A percentile compares a stretch with the other conserved stretches of the same genome.
phyloP scores from a whole-genome alignment of 2,113 vertebrate species.

The Galbula dea region DNA sequence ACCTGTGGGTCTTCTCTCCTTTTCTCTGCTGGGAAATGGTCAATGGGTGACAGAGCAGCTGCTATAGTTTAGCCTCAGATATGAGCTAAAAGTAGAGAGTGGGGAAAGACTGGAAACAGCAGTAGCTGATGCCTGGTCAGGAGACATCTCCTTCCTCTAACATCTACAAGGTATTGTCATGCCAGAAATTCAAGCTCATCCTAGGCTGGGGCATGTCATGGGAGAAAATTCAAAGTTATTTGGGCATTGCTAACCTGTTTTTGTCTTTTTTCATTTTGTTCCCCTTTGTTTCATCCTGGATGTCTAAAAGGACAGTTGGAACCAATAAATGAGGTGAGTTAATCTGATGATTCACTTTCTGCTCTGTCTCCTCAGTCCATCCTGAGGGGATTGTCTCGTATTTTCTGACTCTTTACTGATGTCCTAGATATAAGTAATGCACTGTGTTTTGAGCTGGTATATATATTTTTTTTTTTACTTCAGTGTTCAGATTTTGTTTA shows the following conservation, averaged over 20 bases:
- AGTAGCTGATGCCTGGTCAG: neutral
- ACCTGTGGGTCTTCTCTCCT: too few relatives aligned
- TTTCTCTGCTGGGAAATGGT: too few relatives aligned
- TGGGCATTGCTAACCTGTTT: constrained; percentile 76
- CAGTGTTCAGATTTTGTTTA: neutral
- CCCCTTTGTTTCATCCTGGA: constrained; percentile 60
- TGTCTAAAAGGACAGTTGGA: constrained; percentile 93
- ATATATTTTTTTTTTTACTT: neutral
- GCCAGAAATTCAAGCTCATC: constrained; percentile 37
- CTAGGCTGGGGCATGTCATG: constrained; percentile 18
- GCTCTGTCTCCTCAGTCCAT: constrained; percentile 34
- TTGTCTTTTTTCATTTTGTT: constrained; percentile 64
- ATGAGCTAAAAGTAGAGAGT: too few relatives aligned
- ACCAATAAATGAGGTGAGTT: constrained; percentile 89
- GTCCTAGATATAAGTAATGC: constrained; percentile 17
- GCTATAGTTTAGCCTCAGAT: too few relatives aligned
- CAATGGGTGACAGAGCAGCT: too few relatives aligned
- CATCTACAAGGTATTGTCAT: neutral
- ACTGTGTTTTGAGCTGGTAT: neutral
- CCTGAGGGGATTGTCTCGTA: constrained; percentile 45
- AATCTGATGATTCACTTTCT: constrained; percentile 53
- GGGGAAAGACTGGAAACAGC: neutral
- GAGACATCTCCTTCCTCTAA: neutral
- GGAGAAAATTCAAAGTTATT: constrained; percentile 52
- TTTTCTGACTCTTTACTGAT: constrained; percentile 39